Conservation (phyloP, 2,888 invertebrate genomes). For the Diabrotica balteata region DNA sequence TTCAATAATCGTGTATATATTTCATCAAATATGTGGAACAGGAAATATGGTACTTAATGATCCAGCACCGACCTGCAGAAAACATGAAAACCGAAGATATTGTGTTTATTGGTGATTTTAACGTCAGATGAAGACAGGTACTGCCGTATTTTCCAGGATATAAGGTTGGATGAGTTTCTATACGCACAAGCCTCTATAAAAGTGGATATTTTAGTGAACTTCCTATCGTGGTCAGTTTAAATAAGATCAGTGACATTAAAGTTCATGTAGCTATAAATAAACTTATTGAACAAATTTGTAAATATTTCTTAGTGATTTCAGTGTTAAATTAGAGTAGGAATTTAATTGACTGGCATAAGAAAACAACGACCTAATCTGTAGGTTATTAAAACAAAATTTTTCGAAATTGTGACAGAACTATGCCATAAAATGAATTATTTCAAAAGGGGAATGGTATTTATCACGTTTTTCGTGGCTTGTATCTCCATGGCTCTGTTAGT, state of each 20-base stretch:
- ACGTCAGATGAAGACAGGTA: slow-evolving; percentile 25
- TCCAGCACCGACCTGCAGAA: slow-evolving; percentile 10
- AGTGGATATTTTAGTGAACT: background rate
- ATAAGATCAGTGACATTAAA: no score
- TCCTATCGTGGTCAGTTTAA: background rate
- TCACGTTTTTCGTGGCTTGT: slow-evolving; percentile 82
- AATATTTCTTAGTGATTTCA: no score
- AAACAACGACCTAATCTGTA: no score
- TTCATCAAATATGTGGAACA: slow-evolving; percentile 15
- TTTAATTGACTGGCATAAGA: no score
- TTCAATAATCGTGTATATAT: background rate
- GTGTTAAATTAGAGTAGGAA: no score
- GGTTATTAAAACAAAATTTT: no score
- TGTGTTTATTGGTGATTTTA: slow-evolving; percentile 26
- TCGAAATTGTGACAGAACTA: no score
- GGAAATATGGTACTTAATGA: slow-evolving; percentile 11
- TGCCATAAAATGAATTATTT: slow-evolving; percentile 67
- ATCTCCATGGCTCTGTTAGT: slow-evolving; percentile 79
- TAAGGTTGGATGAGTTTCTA: slow-evolving; percentile 31
- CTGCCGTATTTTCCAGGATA: slow-evolving; percentile 28
- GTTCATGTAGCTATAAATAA: no score
- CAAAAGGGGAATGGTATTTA: slow-evolving; percentile 79
- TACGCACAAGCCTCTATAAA: background rate
- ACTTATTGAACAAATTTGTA: no score
- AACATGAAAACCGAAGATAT: slow-evolving; percentile 24